Conservation (phyloP, 2,888 invertebrate genomes). For the Priocnemis perturbator region DNA sequence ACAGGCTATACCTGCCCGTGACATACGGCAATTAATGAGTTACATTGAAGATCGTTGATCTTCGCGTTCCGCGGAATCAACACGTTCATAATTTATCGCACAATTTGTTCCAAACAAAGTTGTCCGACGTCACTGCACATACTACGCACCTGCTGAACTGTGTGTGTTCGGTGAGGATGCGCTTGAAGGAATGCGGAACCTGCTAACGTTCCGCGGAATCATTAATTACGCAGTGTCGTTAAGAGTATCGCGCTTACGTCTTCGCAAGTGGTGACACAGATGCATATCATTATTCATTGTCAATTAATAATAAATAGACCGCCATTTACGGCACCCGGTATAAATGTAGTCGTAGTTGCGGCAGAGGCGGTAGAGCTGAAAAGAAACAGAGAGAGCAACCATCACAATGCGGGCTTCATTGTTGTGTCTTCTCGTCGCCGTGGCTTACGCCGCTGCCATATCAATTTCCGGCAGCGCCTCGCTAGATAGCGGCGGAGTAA, state of each 20-base stretch:
- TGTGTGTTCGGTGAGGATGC: too few relatives aligned
- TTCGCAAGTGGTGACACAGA: slow-evolving; percentile 44
- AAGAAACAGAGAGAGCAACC: slow-evolving; percentile 18
- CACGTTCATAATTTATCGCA: neutral
- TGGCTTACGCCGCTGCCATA: slow-evolving; percentile 51
- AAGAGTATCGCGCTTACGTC: slow-evolving; percentile 6
- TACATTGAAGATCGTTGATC: too few relatives aligned
- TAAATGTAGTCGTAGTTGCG: slow-evolving; percentile 15
- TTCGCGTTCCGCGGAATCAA: too few relatives aligned
- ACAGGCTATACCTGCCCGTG: too few relatives aligned
- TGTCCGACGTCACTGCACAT: neutral
- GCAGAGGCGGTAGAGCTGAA: slow-evolving; percentile 16
- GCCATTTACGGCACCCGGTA: slow-evolving; percentile 8
- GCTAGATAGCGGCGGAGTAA: slow-evolving; percentile 39
- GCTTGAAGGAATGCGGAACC: slow-evolving; percentile 2
- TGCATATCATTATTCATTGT: slow-evolving; percentile 46
- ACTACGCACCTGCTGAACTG: neutral
- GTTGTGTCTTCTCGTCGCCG: slow-evolving; percentile 51
- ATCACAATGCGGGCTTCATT: slow-evolving; percentile 29
- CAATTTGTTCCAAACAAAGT: neutral
- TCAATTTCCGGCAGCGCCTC: slow-evolving; percentile 49
- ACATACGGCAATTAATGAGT: too few relatives aligned
- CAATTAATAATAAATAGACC: slow-evolving; percentile 32
- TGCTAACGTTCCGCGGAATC: neutral
- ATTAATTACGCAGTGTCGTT: slow-evolving; percentile 16